phyloP scores from a whole-genome alignment of 2,888 invertebrate genomes.

The Melipona bicolor region DNA sequence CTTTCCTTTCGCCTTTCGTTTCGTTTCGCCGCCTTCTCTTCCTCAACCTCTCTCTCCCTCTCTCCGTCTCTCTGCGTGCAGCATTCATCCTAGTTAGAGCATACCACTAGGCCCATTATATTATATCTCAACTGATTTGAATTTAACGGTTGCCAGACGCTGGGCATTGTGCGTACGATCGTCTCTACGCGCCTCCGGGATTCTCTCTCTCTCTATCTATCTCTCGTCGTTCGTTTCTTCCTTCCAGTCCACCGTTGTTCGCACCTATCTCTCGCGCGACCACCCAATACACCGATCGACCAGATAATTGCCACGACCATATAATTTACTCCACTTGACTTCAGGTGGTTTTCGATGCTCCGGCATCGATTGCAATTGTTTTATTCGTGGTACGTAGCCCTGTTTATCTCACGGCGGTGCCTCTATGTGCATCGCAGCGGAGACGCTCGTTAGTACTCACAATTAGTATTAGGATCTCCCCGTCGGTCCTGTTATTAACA shows the following conservation, averaged over 20 bases:
- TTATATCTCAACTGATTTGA: conserved; percentile 77
- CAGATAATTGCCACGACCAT: conserved; percentile 1
- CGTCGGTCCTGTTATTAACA: no score
- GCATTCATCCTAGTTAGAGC: conserved; percentile 76
- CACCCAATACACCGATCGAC: not conserved
- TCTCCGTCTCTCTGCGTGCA: conserved; percentile 46
- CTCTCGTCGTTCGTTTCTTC: not conserved
- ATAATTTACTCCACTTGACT: not conserved
- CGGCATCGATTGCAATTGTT: not conserved
- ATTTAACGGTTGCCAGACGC: conserved; percentile 76
- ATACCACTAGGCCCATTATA: conserved; percentile 65
- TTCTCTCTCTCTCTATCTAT: not conserved
- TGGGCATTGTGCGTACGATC: conserved; percentile 71
- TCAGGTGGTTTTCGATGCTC: not conserved
- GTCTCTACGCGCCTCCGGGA: conserved; percentile 6
- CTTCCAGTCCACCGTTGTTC: conserved; percentile 8
- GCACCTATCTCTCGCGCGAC: not conserved
- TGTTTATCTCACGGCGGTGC: no score
- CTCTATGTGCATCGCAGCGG: no score
- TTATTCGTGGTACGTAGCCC: not conserved
- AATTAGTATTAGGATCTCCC: no score
- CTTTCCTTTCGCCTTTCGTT: not conserved
- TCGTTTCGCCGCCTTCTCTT: conserved; percentile 13
- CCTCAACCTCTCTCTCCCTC: conserved; percentile 25
- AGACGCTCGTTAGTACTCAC: no score